Base-by-base conservation (phyloP, 2,888 invertebrate species). In the Brachylomia viminalis region DNA sequence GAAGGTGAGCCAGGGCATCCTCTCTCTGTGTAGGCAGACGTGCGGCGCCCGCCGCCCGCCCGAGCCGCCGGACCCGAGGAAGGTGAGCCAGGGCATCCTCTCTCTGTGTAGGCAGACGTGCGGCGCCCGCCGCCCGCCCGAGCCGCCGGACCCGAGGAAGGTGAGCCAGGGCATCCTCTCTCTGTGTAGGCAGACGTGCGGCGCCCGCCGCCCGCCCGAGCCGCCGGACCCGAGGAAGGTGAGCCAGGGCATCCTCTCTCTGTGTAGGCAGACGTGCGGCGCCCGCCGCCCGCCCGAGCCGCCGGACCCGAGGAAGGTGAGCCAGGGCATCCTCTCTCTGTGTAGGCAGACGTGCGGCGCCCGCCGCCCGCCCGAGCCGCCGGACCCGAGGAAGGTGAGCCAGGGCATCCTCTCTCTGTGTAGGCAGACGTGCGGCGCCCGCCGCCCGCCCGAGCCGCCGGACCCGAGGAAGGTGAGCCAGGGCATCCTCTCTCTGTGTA, bases 131-230 rank as follows among this genome's bases (percentile, higher is more conserved):
- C 88, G 0, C 87, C 87, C 23, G 62, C 56, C 0, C n/a, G n/a
- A n/a, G n/a, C 94, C 94, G 6, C 94, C 94, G 0, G 92, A 90
- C 38, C 95, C 94, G 0, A 89, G 95, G 38, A 94, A 93, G 92
- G 94, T 54, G n/a, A n/a, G 52, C 52, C 13, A n/a, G n/a, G n/a
- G n/a, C n/a, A n/a, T n/a, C n/a, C n/a, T n/a, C n/a, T n/a, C n/a
- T n/a, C n/a, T n/a, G n/a, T n/a, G n/a, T n/a, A n/a, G n/a, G n/a
- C n/a, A n/a, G 81, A 75, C 71, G 42, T 84, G 38, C 86, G 83
- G 72, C 87, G 84, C 54, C 75, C 88, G 38, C 89, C 88, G 0
- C 87, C 87, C 23, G 62, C 56, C 0, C n/a, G n/a, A n/a, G n/a
- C 94, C 94, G 6, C 94, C 94, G 0, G 92, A 90, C 38, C 95